These are phyloP conservation scores for Crematogaster levior DNA, from an alignment of 2,888 invertebrate species.

Conservation along the genomic window DNA sequence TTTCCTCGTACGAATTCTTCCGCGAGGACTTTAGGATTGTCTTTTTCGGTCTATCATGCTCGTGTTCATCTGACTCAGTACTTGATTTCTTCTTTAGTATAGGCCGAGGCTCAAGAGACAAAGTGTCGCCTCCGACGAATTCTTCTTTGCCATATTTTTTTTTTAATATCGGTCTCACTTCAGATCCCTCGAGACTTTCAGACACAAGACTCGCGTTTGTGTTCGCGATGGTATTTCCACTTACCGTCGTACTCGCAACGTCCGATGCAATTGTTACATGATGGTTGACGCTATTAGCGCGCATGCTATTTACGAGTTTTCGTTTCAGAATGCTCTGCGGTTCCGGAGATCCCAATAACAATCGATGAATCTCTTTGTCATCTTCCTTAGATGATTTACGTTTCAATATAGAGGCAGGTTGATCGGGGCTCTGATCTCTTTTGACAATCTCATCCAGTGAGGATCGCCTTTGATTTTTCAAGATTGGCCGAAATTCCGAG, in stretches of 20 bases:
- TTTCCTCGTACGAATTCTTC: conserved; percentile 89
- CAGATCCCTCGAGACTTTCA: conserved; percentile 85
- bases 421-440: conserved; percentile 89
- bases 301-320: conserved; percentile 89
- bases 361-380: conserved; percentile 87
- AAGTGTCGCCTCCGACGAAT: conserved; percentile 79
- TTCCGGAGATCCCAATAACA: conserved; percentile 88
- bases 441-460: conserved; percentile 90
- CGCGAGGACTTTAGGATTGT: conserved; percentile 93
- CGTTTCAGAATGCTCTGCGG: conserved; percentile 94
- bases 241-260: conserved; percentile 87
- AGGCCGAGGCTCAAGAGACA: conserved; percentile 87
- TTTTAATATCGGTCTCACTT: conserved; percentile 93
- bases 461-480: conserved; percentile 90
- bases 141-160: conserved; percentile 93
- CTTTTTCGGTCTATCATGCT: conserved; percentile 89
- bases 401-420: conserved; percentile 89
- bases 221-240: conserved; percentile 80
- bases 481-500: conserved; percentile 88
- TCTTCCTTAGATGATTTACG: conserved; percentile 89
- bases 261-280: conserved; percentile 91
- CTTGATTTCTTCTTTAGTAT: conserved; percentile 95
- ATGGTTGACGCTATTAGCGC: conserved; percentile 87
- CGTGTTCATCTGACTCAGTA: conserved; percentile 91
- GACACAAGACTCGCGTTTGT: conserved; percentile 86